phyloP scores from a whole-genome alignment of 2,888 invertebrate genomes.

The Erebia ligea region DNA sequence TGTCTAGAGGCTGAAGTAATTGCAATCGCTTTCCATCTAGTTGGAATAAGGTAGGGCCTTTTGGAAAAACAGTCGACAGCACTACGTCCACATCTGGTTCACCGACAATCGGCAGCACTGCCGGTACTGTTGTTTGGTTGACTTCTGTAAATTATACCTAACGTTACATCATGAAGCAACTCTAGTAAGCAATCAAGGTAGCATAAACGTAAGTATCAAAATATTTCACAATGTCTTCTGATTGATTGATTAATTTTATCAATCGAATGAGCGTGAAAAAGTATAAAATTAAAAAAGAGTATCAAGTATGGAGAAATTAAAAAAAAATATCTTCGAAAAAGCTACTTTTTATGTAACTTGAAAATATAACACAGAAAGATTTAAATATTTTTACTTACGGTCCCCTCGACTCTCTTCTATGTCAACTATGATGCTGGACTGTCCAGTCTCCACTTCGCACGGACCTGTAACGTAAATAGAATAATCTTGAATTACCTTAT shows the following conservation, averaged over 20 bases:
- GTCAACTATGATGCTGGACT: conserved; percentile 94
- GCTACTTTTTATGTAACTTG: no score
- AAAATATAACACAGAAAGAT: no score
- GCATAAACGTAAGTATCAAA: not conserved
- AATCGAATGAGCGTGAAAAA: no score
- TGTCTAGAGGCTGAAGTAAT: conserved; percentile 90
- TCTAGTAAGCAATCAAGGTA: not conserved
- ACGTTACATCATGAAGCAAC: not conserved
- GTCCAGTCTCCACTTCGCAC: conserved; percentile 94
- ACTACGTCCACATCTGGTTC: conserved; percentile 90
- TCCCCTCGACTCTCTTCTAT: conserved; percentile 94
- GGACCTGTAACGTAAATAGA: conserved; percentile 62
- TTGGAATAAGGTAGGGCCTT: conserved; percentile 90
- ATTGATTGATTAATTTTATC: no score
- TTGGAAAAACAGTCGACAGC: conserved; percentile 90
- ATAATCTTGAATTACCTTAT: conserved; percentile 1
- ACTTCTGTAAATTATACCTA: conserved; percentile 86
- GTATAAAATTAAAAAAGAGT: no score
- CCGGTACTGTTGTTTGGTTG: conserved; percentile 91
- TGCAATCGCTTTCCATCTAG: conserved; percentile 92
- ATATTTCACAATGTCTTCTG: no score
- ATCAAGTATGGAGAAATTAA: no score
- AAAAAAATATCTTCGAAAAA: no score
- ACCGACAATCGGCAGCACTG: conserved; percentile 92
- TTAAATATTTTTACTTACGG: conserved; percentile 85